A percentile compares a stretch with the other conserved stretches of the same genome.
phyloP scores from a whole-genome alignment of 2,113 vertebrate species.

The Melanerpes aurifrons region DNA sequence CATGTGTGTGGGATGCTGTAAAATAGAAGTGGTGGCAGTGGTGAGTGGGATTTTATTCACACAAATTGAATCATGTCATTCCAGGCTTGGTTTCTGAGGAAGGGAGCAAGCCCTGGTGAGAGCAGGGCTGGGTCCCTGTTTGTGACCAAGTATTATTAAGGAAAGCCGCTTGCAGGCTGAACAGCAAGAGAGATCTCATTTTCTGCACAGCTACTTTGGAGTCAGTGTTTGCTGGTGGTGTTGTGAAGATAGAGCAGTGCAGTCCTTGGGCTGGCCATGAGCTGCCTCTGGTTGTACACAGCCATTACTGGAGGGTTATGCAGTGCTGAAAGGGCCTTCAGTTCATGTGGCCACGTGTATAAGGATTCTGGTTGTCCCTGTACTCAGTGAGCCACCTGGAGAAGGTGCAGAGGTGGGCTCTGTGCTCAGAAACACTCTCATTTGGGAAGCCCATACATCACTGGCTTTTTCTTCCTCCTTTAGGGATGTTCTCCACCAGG shows the following conservation, averaged over 20 bases:
- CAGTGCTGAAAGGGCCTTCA: neutral
- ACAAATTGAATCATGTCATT: rapidly evolving
- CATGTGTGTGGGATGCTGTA: neutral
- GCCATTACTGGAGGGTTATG: neutral
- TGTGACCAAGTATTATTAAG: neutral
- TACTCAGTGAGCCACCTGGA: neutral
- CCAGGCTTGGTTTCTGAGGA: neutral
- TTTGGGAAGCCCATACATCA: neutral
- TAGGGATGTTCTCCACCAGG: neutral
- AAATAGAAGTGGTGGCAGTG: neutral
- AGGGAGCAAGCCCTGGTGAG: neutral
- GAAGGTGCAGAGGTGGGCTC: neutral
- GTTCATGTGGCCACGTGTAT: neutral
- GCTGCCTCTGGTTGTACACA: neutral
- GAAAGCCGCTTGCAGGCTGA: neutral
- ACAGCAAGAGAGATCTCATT: neutral
- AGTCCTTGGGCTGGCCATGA: neutral
- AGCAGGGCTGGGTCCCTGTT: neutral
- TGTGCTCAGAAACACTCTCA: rapidly evolving
- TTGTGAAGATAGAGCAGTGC: neutral
- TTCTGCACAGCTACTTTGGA: neutral
- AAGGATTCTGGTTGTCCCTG: neutral
- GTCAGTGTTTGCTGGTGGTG: neutral
- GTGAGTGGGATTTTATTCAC: neutral
- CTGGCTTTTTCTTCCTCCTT: neutral